Evolutionary conservation across 2,113 vertebrate species (phyloP), one percentile per base, ranked within the genome.

Genomic region (Sinocyclocheilus rhinocerous): DNA sequence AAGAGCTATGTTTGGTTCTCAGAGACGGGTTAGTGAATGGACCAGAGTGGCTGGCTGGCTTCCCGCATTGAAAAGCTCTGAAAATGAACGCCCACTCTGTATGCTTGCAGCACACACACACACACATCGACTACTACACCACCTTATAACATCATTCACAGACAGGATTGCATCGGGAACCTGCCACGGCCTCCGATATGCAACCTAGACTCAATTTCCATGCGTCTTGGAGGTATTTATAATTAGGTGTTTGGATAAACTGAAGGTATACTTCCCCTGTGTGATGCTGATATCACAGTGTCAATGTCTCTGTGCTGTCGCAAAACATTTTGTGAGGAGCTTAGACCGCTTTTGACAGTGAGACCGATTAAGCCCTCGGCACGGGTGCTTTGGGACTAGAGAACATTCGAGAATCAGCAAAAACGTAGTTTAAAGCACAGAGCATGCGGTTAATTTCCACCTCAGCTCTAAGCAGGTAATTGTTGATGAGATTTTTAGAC

Each of bases 61-160:
- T 57, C 77, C 87, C 18, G 59, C 72, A 81, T 77, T 85, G 55
- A 85, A 83, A 81, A 83, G 84, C 87, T 45, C n/a, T 70, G 20
- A 55, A 70, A 59, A 59, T 76, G 78, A 81, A 85, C 79, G 69
- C 84, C 76, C 81, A 88, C 87, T 80, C 76, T 52, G 29, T 70
- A 76, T 52, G 70, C 81, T 65, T 11, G 13, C 72, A 81, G 81
- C 61, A 63, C n/a, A 26, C 61, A 26, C n/a, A 65, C 61, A 55
- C 42, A 80, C 42, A 76, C 11, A 8, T 36, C 18, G 22, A 77
- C 39, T 70, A 78, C 86, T 84, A 70, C 12, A 78, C 11, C 63
- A 78, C 61, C 73, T 84, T 65, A 39, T 24, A 33, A 7, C 33
- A 45, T 87, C 63, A 84, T 84, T 84, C 82, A 80, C 55, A 48